Percentiles rank a stretch among this genome's conserved stretches.
These are phyloP conservation scores for Cataglyphis altisquamis DNA, from an alignment of 2,888 invertebrate species.

Conservation along the genomic window DNA sequence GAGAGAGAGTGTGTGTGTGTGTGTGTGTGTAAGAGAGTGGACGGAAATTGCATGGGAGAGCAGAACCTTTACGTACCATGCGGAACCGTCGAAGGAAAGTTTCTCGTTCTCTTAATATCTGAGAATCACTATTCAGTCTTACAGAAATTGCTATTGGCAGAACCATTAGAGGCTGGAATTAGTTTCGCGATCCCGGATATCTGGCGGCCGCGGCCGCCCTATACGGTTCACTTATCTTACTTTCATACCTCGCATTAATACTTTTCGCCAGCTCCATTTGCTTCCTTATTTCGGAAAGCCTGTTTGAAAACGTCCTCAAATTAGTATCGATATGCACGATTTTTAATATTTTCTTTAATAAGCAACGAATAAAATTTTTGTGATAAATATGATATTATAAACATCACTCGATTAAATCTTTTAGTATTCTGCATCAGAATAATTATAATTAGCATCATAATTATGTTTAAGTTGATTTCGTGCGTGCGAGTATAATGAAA, in stretches of 20 bases:
- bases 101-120: slow-evolving; percentile 53
- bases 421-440: background rate
- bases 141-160: slow-evolving; percentile 82
- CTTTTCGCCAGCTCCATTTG: slow-evolving; percentile 61
- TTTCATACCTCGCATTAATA: slow-evolving; percentile 79
- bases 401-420: background rate
- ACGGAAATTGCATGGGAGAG: slow-evolving; percentile 42
- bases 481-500: background rate
- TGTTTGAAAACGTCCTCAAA: slow-evolving; percentile 9
- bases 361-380: background rate
- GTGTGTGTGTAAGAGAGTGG: background rate
- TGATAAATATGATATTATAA: background rate
- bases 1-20: too few relatives aligned
- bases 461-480: background rate
- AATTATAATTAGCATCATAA: background rate
- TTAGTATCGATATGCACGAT: background rate
- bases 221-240: slow-evolving; percentile 78
- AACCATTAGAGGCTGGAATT: slow-evolving; percentile 81
- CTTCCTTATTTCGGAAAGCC: slow-evolving; percentile 24
- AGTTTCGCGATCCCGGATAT: slow-evolving; percentile 77
- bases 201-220: slow-evolving; percentile 62
- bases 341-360: background rate
- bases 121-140: slow-evolving; percentile 76
- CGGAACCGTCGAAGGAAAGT: slow-evolving; percentile 41
- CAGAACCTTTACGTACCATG: slow-evolving; percentile 9